Conservation (phyloP, 2,888 invertebrate genomes). For the Eilema sororculum region DNA sequence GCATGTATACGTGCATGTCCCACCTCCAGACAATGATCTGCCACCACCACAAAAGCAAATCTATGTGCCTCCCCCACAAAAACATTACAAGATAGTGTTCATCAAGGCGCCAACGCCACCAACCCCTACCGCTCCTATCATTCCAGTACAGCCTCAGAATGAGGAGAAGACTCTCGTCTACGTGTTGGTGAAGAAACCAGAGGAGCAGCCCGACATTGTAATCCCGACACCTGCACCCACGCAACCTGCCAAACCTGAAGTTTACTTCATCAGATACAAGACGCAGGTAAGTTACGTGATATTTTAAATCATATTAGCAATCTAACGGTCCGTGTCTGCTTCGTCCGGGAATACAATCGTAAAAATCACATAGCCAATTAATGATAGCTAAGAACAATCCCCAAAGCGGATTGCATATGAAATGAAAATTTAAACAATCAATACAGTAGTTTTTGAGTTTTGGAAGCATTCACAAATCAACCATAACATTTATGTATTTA, state of each 20-base stretch:
- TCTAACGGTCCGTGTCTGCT: too few species aligned
- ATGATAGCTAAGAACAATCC: too few species aligned
- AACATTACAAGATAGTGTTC: slow-evolving; percentile 95
- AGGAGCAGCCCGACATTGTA: slow-evolving; percentile 92
- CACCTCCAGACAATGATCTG: slow-evolving; percentile 94
- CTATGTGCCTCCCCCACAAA: slow-evolving; percentile 89
- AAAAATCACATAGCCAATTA: too few species aligned
- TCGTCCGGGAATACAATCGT: too few species aligned
- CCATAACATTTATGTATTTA: too few species aligned
- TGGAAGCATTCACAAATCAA: too few species aligned
- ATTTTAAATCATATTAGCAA: not conserved
- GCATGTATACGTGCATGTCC: slow-evolving; percentile 96
- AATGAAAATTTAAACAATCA: too few species aligned
- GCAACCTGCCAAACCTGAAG: slow-evolving; percentile 95
- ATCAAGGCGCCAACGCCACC: slow-evolving; percentile 91
- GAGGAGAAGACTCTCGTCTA: slow-evolving; percentile 96
- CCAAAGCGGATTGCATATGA: too few species aligned
- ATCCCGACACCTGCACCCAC: slow-evolving; percentile 94
- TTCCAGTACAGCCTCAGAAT: slow-evolving; percentile 92
- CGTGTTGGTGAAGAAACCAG: slow-evolving; percentile 95
- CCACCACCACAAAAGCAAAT: slow-evolving; percentile 88
- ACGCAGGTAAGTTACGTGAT: slow-evolving; percentile 88
- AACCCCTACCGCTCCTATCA: slow-evolving; percentile 88
- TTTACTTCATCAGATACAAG: slow-evolving; percentile 96
- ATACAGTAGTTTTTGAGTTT: too few species aligned